phyloP scores from a whole-genome alignment of 2,113 vertebrate genomes.

The Terrapene triunguis region DNA sequence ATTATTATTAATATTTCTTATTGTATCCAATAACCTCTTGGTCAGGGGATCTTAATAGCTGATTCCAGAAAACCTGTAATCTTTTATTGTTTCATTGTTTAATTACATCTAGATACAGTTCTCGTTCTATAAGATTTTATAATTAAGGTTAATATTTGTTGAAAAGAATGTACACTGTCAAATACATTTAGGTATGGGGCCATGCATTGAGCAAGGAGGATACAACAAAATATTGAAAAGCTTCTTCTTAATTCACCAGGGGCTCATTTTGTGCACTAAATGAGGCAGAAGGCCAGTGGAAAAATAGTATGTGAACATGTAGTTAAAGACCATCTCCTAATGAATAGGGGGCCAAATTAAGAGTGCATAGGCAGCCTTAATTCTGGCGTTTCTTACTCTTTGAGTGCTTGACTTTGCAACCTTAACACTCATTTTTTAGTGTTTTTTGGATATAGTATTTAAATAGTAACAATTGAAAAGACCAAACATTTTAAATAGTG shows the following conservation, averaged over 20 bases:
- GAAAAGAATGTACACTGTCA: neutral
- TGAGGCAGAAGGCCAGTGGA: constrained; percentile 15
- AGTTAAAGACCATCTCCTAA: constrained; percentile 50
- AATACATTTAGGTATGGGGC: neutral
- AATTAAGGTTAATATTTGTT: constrained; percentile 15
- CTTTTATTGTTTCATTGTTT: neutral
- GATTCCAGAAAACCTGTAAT: neutral
- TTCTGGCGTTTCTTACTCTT: neutral
- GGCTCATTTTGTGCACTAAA: constrained; percentile 26
- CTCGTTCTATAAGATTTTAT: constrained; percentile 10
- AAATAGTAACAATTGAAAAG: neutral
- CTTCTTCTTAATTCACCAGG: constrained; percentile 22
- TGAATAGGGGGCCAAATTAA: constrained; percentile 27
- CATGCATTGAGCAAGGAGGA: constrained; percentile 35
- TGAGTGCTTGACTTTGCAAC: neutral
- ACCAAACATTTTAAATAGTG: neutral
- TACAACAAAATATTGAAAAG: constrained; percentile 4
- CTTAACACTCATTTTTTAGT: neutral
- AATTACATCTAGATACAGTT: neutral
- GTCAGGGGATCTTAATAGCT: neutral
- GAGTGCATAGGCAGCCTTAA: neutral
- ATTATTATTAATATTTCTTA: neutral
- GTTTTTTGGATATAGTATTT: neutral
- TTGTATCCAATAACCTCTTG: constrained; percentile 14
- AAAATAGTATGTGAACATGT: constrained; percentile 44